Percentiles rank a stretch among this genome's conserved stretches.
These are phyloP conservation scores for Melanotaenia duboulayi DNA, from an alignment of 2,113 vertebrate genomes.

Conservation along the genomic window DNA sequence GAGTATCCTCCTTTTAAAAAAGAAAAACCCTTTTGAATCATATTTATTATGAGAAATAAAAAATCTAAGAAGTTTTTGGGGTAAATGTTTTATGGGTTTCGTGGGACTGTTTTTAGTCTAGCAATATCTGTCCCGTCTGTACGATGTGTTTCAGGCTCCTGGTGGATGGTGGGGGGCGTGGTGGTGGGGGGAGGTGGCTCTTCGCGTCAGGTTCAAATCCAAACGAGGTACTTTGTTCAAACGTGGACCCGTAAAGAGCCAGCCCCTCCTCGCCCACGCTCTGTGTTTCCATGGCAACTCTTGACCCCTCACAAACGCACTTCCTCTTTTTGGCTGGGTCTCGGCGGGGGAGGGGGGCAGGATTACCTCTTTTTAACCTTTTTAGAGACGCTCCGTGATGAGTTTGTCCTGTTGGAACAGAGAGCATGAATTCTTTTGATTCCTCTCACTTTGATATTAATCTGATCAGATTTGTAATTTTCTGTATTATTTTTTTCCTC, in stretches of 20 bases:
- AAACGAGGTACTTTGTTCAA: constrained; percentile 87
- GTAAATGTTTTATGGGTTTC: constrained; percentile 75
- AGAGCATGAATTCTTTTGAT: constrained; percentile 82
- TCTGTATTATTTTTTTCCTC: constrained; percentile 73
- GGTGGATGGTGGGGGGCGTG: constrained; percentile 50
- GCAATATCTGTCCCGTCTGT: constrained; percentile 82
- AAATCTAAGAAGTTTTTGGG: constrained; percentile 59
- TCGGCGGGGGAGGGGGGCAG: constrained; percentile 62
- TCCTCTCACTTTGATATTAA: constrained; percentile 85
- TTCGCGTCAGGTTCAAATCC: constrained; percentile 70
- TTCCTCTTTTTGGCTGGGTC: constrained; percentile 69
- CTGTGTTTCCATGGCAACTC: constrained; percentile 62
- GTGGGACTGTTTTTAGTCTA: constrained; percentile 82
- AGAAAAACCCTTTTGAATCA: constrained; percentile 75
- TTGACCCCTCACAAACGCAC: constrained; percentile 66
- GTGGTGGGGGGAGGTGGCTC: constrained; percentile 42
- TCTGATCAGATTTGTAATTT: constrained; percentile 83
- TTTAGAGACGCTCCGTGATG: constrained; percentile 68
- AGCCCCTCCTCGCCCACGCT: constrained; percentile 38
- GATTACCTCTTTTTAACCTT: constrained; percentile 82
- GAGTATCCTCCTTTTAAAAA: constrained; percentile 85
- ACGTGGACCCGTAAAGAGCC: constrained; percentile 66
- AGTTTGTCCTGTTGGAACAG: constrained; percentile 76
- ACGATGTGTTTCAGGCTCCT: constrained; percentile 75
- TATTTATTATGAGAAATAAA: constrained; percentile 75